phyloP scores from a whole-genome alignment of 2,797 vertebrate species.

The Sebastes jordani region DNA sequence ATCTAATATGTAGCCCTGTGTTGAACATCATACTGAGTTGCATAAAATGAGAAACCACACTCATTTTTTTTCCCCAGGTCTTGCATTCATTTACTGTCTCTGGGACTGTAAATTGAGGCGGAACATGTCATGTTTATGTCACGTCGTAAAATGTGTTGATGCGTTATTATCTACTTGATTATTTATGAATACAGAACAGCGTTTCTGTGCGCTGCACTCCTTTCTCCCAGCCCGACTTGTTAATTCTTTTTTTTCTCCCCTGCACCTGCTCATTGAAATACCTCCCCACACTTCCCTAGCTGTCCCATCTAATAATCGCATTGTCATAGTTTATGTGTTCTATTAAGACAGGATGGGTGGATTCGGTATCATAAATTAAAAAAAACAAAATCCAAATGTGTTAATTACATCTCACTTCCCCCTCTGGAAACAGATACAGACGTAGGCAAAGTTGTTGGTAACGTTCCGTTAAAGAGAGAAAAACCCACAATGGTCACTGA shows the following conservation, averaged over 20 bases:
- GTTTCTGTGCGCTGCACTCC: neutral
- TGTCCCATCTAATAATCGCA: slow-evolving; percentile 41
- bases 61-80: neutral
- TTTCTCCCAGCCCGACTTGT: slow-evolving; percentile 24
- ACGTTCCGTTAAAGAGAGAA: too few species aligned
- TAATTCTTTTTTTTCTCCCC: slow-evolving; percentile 18
- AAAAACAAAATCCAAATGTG: slow-evolving; percentile 31
- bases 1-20: slow-evolving; percentile 15
- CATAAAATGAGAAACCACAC: slow-evolving; percentile 1
- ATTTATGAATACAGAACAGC: slow-evolving; percentile 37
- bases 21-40: slow-evolving; percentile 24
- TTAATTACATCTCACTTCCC: slow-evolving; percentile 41
- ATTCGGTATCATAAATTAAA: slow-evolving; percentile 1
- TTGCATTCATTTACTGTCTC: slow-evolving; percentile 1
- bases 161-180: slow-evolving; percentile 54
- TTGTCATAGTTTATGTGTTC: slow-evolving; percentile 4
- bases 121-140: slow-evolving; percentile 49
- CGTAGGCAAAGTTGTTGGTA: too few species aligned
- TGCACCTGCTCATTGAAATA: slow-evolving; percentile 49
- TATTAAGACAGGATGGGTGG: neutral
- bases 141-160: slow-evolving; percentile 51
- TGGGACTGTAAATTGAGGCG: slow-evolving; percentile 39
- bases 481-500: too few species aligned
- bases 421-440: slow-evolving; percentile 4
- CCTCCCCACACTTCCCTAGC: slow-evolving; percentile 19